These are phyloP conservation scores for Botia kubotai DNA, from an alignment of 2,797 vertebrate species.

Conservation along the genomic window DNA sequence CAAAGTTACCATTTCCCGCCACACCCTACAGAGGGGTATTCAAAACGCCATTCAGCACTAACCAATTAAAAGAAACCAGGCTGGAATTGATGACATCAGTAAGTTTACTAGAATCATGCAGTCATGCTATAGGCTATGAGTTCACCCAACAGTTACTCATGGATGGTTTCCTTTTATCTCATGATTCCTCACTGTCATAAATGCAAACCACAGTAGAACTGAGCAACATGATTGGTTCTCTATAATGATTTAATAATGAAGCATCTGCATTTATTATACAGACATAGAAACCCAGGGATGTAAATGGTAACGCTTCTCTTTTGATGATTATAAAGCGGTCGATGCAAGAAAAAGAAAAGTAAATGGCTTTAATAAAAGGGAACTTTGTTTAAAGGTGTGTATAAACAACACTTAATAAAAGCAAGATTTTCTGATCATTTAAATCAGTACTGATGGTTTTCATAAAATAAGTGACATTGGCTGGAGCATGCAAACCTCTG, in stretches of 20 bases:
- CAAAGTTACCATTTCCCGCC: slow-evolving; percentile 50
- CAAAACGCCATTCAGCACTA: not conserved
- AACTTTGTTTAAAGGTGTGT: no score
- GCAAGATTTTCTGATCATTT: not conserved
- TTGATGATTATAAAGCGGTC: no score
- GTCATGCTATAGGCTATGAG: slow-evolving; percentile 7
- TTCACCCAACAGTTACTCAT: slow-evolving; percentile 30
- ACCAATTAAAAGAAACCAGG: slow-evolving; percentile 48
- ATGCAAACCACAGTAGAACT: not conserved
- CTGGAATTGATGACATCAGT: slow-evolving; percentile 44
- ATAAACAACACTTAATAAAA: not conserved
- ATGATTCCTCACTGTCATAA: not conserved
- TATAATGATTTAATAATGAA: slow-evolving; percentile 18
- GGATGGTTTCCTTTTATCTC: slow-evolving; percentile 5
- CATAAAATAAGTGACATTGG: not conserved
- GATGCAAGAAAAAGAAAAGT: no score
- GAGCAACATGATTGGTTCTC: not conserved
- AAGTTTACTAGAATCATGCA: slow-evolving; percentile 26
- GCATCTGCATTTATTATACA: not conserved
- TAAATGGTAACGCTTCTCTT: no score
- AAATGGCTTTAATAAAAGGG: no score
- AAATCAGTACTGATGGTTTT: no score
- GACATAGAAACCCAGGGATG: not conserved
- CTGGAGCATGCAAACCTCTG: not conserved
- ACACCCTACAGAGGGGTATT: slow-evolving; percentile 23